Conservation (phyloP, 2,888 invertebrate genomes). For the Clitarchus hookeri region DNA sequence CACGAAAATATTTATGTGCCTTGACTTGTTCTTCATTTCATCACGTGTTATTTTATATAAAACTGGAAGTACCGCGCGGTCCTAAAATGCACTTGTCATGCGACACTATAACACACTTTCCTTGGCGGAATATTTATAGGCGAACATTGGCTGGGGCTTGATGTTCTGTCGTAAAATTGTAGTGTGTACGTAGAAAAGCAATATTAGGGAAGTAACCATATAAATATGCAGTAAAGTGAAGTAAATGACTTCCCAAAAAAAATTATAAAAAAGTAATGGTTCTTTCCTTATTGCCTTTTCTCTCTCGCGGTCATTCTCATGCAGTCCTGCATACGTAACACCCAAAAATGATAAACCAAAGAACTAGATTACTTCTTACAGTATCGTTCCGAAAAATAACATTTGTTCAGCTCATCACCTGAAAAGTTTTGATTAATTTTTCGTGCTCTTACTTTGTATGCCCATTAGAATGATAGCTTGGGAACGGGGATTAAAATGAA, state of each 20-base stretch:
- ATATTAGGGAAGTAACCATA: neutral
- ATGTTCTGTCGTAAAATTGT: neutral
- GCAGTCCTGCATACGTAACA: too few relatives aligned
- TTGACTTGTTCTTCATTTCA: neutral
- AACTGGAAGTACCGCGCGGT: neutral
- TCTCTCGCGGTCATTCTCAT: too few relatives aligned
- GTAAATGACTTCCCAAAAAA: neutral
- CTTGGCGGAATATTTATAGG: neutral
- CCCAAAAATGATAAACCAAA: too few relatives aligned
- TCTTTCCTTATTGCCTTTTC: neutral
- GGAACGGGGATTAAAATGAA: too few relatives aligned
- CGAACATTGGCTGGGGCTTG: neutral
- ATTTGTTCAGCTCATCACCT: too few relatives aligned
- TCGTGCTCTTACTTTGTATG: too few relatives aligned
- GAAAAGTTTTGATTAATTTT: too few relatives aligned
- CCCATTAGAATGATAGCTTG: too few relatives aligned
- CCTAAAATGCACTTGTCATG: constrained; percentile 3
- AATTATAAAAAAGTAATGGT: neutral
- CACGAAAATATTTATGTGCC: too few relatives aligned
- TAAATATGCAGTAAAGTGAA: neutral
- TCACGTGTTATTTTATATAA: neutral
- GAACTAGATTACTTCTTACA: too few relatives aligned
- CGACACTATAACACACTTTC: neutral
- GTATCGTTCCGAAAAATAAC: too few relatives aligned
- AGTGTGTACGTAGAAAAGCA: neutral